A percentile compares a stretch with the other conserved stretches of the same genome.
phyloP scores from a whole-genome alignment of 2,113 vertebrate species.

The Falco punctatus region DNA sequence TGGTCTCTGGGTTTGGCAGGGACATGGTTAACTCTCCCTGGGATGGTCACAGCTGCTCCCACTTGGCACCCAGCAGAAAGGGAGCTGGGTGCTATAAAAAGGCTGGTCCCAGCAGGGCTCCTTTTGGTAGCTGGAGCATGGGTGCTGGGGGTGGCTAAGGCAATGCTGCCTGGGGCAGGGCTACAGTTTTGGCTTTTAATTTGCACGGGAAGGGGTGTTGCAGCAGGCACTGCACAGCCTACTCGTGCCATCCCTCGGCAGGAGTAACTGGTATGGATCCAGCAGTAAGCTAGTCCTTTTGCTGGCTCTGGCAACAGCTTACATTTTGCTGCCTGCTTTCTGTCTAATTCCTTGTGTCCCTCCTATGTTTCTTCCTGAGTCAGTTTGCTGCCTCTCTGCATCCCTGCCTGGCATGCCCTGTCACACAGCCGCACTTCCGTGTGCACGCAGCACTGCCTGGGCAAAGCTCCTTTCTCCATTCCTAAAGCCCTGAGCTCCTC shows the following conservation, averaged over 20 bases:
- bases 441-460: neutral
- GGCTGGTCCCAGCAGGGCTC: neutral
- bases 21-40: neutral
- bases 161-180: neutral
- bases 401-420: neutral
- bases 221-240: neutral
- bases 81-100: neutral
- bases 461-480: neutral
- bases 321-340: neutral
- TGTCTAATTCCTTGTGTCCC: neutral
- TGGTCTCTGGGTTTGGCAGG: neutral
- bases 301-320: no score
- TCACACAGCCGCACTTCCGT: accelerated
- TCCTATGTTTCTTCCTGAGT: neutral
- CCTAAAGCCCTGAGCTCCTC: neutral
- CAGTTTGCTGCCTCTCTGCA: neutral
- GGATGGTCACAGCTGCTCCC: neutral
- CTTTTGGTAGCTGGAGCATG: accelerated
- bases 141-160: neutral
- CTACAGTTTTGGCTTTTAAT: neutral
- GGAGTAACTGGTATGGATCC: neutral
- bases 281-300: neutral
- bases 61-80: neutral
- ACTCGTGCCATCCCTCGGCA: neutral
- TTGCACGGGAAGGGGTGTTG: neutral